phyloP scores from a whole-genome alignment of 2,888 invertebrate genomes.

The Netelia melanura region DNA sequence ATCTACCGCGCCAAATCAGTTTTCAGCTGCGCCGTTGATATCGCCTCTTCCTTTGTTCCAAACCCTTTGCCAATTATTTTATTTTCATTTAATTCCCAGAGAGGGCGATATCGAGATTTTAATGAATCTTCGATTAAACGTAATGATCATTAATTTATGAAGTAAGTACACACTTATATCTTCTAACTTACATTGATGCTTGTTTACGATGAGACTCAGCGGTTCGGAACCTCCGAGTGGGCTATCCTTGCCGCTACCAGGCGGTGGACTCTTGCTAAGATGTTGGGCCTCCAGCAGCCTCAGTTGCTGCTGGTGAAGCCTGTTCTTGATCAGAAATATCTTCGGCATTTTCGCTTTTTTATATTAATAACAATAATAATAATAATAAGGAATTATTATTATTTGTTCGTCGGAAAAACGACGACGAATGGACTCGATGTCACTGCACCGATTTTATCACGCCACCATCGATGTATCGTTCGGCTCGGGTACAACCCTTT shows the following conservation, averaged over 20 bases:
- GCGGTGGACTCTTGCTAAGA: slow-evolving; percentile 85
- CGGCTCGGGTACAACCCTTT: slow-evolving; percentile 29
- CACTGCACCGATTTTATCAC: slow-evolving; percentile 57
- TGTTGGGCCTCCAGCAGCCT: slow-evolving; percentile 93
- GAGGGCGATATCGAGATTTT: background rate
- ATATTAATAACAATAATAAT: slow-evolving; percentile 12
- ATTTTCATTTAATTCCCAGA: background rate
- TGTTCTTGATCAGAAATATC: slow-evolving; percentile 96
- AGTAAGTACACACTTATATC: background rate
- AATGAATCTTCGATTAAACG: background rate
- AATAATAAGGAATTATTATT: slow-evolving; percentile 35
- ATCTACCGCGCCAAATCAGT: no score
- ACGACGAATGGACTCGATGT: slow-evolving; percentile 30
- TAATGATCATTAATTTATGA: no score
- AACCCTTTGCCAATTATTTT: background rate
- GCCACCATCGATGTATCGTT: slow-evolving; percentile 53
- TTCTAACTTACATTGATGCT: slow-evolving; percentile 83
- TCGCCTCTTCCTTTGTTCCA: background rate
- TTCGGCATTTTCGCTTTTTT: slow-evolving; percentile 90
- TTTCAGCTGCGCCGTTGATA: no score
- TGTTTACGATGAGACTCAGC: slow-evolving; percentile 86
- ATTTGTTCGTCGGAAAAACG: background rate
- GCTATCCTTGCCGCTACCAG: slow-evolving; percentile 82
- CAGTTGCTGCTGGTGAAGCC: slow-evolving; percentile 96
- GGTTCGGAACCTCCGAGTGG: slow-evolving; percentile 84